phyloP scores from a whole-genome alignment of 2,797 vertebrate species.

The Trematomus bernacchii region DNA sequence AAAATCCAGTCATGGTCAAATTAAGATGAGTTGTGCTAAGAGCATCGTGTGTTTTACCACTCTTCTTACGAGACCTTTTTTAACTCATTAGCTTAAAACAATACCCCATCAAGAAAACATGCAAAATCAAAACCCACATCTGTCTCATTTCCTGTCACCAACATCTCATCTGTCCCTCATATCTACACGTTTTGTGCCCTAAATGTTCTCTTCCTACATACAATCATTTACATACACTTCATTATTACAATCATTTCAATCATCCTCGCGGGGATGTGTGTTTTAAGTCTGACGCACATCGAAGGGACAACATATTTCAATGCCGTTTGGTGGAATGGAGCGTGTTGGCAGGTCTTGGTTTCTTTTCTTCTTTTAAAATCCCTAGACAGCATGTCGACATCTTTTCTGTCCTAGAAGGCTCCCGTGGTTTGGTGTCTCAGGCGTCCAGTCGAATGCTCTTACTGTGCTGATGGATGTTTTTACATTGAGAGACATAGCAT shows the following conservation, averaged over 20 bases:
- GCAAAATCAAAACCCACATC: constrained; percentile 69
- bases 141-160: constrained; percentile 27
- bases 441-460: constrained; percentile 38
- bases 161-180: constrained; percentile 31
- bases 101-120: constrained; percentile 72
- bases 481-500: constrained; percentile 41
- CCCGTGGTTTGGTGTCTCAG: constrained; percentile 11
- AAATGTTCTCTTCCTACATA: constrained; percentile 56
- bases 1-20: constrained; percentile 56
- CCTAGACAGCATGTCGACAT: constrained; percentile 22
- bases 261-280: constrained; percentile 26
- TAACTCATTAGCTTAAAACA: constrained; percentile 57
- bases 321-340: constrained; percentile 35
- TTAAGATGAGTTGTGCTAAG: constrained; percentile 64
- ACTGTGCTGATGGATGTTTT: constrained; percentile 24
- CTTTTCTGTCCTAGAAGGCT: constrained; percentile 44
- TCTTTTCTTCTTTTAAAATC: constrained; percentile 38
- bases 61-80: constrained; percentile 34
- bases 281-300: constrained; percentile 35
- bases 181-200: constrained; percentile 60
- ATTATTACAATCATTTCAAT: constrained; percentile 61
- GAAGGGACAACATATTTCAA: constrained; percentile 30
- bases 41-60: constrained; percentile 57
- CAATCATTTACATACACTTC: constrained; percentile 71
- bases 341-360: constrained; percentile 24